Evolutionary conservation across 2,888 invertebrate species (phyloP).

Genomic region (Lordiphosa fenestrarum): DNA sequence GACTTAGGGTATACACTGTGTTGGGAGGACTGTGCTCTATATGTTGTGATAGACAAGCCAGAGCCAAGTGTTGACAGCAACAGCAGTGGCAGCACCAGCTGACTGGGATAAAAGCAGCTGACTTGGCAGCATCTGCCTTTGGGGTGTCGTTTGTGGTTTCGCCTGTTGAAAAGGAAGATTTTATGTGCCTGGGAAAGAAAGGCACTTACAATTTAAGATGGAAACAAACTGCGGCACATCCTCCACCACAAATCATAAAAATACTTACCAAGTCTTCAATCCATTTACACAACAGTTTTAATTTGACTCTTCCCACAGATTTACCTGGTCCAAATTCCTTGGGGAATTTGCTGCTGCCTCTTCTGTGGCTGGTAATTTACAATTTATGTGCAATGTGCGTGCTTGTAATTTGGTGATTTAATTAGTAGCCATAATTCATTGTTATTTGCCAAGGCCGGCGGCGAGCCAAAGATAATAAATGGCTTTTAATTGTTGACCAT

Average conservation of each 20-base stretch:
- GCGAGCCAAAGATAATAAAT: constrained; percentile 63
- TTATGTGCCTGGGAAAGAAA: background rate
- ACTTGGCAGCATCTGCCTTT: constrained; percentile 29
- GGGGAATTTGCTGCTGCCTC: constrained; percentile 23
- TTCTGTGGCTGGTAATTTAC: constrained; percentile 44
- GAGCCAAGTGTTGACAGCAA: constrained; percentile 31
- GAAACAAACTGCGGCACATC: constrained; percentile 4
- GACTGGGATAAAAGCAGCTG: constrained; percentile 21
- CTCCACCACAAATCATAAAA: background rate
- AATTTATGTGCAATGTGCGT: constrained; percentile 67
- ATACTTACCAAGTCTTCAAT: background rate
- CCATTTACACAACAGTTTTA: no score
- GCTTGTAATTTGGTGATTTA: constrained; percentile 73
- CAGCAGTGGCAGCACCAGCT: constrained; percentile 18
- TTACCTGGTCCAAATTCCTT: constrained; percentile 14
- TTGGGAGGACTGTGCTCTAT: constrained; percentile 16
- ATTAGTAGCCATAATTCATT: constrained; percentile 69
- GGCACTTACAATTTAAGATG: constrained; percentile 13
- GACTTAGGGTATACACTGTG: constrained; percentile 25
- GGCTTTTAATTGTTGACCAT: constrained; percentile 59
- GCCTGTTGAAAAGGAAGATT: constrained; percentile 15
- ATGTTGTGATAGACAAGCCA: constrained; percentile 26
- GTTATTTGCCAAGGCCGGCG: constrained; percentile 35
- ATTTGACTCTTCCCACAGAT: background rate
- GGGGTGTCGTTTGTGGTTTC: constrained; percentile 36